Percentiles rank a stretch among this genome's conserved stretches.
phyloP scores from a whole-genome alignment of 2,113 vertebrate species.

The Choloepus hoffmanni region DNA sequence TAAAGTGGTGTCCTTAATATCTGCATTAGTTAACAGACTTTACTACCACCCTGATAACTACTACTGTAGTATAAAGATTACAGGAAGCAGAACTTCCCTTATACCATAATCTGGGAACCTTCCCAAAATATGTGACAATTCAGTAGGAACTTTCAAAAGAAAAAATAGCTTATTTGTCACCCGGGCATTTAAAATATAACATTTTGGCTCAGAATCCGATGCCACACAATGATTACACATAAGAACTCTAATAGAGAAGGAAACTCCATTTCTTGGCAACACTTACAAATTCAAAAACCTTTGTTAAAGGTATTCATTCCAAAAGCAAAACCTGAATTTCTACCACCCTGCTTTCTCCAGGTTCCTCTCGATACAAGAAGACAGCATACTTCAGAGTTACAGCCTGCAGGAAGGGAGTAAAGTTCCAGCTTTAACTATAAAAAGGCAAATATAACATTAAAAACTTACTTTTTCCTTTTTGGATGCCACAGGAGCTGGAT shows the following conservation, averaged over 20 bases:
- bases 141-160: background rate
- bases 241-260: background rate
- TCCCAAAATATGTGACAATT: background rate
- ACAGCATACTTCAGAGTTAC: background rate
- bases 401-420: background rate
- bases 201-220: background rate
- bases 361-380: background rate
- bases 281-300: slow-evolving; percentile 1
- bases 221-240: background rate
- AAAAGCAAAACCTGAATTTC: slow-evolving; percentile 61
- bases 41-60: background rate
- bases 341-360: background rate
- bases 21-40: background rate
- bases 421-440: background rate
- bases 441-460: background rate
- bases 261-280: slow-evolving; percentile 34
- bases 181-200: background rate
- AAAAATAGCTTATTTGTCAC: background rate
- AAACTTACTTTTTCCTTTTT: background rate
- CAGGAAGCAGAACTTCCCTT: background rate
- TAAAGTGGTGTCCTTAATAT: background rate
- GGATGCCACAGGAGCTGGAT: background rate
- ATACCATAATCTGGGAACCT: background rate
- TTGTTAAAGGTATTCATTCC: background rate
- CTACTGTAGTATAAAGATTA: background rate